These are phyloP conservation scores for Platycnemis pennipes DNA, from an alignment of 2,888 invertebrate genomes.

Conservation along the genomic window DNA sequence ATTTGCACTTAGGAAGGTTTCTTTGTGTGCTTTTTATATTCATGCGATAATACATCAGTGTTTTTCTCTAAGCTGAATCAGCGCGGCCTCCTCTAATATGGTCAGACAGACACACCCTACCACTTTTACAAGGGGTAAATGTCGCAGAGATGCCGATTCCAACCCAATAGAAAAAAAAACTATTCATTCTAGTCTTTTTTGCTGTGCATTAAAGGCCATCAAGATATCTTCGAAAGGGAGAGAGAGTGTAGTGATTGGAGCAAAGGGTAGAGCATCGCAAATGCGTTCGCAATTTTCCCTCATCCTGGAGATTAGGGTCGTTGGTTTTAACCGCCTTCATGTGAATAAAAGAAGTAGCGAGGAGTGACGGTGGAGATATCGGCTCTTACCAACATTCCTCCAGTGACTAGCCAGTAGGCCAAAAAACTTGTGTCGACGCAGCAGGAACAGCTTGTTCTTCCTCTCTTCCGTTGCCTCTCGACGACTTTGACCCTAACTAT, in stretches of 20 bases:
- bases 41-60: background rate
- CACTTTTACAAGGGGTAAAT: background rate
- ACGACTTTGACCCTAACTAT: too few species aligned
- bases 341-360: background rate
- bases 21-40: background rate
- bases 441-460: background rate
- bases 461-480: background rate
- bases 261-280: background rate
- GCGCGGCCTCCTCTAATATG: background rate
- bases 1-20: background rate
- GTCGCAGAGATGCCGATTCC: constrained; percentile 8
- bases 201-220: background rate
- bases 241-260: background rate
- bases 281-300: background rate
- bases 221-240: background rate
- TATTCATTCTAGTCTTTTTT: background rate
- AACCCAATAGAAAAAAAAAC: background rate
- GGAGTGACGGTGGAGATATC: background rate
- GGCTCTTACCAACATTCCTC: background rate
- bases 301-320: background rate
- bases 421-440: background rate
- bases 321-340: background rate
- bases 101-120: background rate
- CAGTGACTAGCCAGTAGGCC: background rate
- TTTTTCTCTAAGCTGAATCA: background rate